Percentiles rank a stretch among this genome's conserved stretches.
Conservation (phyloP, 2,113 vertebrate genomes). For the Pteruthius melanotis region DNA sequence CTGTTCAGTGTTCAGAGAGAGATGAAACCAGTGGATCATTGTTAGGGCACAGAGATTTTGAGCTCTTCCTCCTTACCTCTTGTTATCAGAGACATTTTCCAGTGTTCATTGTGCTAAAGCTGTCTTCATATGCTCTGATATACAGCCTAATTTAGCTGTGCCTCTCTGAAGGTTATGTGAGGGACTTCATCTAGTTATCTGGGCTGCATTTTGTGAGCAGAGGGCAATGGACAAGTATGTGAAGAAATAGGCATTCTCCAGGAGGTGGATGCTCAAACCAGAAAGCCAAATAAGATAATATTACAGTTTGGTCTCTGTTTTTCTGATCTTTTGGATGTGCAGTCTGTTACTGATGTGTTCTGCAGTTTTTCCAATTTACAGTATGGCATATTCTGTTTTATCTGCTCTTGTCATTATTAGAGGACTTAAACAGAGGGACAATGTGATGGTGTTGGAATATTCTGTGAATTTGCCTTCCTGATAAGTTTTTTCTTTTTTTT, state of each 20-base stretch:
- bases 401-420: not conserved
- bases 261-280: not conserved
- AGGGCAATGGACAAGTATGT: not conserved
- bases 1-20: not conserved
- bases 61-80: not conserved
- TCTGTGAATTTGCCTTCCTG: conserved; percentile 11
- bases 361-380: not conserved
- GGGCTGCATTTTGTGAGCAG: not conserved
- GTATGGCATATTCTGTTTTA: not conserved
- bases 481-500: conserved; percentile 32
- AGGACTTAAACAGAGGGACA: not conserved
- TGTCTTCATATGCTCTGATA: not conserved
- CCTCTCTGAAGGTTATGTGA: not conserved
- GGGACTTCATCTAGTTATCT: not conserved
- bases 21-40: not conserved
- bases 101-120: not conserved
- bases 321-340: not conserved
- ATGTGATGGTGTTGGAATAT: not conserved
- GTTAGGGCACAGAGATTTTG: not conserved
- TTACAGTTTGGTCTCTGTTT: not conserved
- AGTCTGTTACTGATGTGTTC: not conserved
- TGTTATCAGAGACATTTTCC: not conserved
- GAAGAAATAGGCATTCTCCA: not conserved
- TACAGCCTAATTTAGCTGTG: not conserved
- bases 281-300: not conserved